A percentile compares a stretch with the other conserved stretches of the same genome.
These are phyloP conservation scores for Hydropotes inermis DNA, from an alignment of 2,113 vertebrate genomes.

Conservation along the genomic window DNA sequence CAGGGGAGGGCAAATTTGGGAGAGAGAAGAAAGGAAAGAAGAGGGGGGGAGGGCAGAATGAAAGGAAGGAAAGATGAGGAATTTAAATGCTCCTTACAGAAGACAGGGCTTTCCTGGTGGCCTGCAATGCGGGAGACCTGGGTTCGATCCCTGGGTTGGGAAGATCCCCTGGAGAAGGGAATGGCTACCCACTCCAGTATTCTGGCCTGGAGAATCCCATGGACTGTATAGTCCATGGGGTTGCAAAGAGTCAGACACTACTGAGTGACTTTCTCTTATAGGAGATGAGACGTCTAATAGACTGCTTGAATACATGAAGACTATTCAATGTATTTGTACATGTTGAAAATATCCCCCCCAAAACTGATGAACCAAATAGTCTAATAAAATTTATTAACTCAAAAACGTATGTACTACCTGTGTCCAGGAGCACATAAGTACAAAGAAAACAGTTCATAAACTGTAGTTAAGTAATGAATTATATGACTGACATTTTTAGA, in stretches of 20 bases:
- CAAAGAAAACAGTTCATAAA: not conserved
- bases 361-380: not conserved
- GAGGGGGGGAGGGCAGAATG: accelerated
- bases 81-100: not conserved
- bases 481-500: not conserved
- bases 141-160: not conserved
- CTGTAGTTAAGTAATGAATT: not conserved
- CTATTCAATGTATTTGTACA: not conserved
- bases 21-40: not conserved
- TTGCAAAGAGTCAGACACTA: not conserved
- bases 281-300: not conserved
- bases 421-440: not conserved
- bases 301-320: not conserved
- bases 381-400: not conserved
- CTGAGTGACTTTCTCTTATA: not conserved
- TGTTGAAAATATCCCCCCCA: not conserved
- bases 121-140: not conserved
- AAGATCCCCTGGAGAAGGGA: not conserved
- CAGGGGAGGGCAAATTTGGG: not conserved
- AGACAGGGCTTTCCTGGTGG: not conserved
- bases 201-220: not conserved
- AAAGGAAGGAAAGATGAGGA: not conserved
- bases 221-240: not conserved
- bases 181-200: not conserved
- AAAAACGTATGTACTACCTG: not conserved